phyloP scores from a whole-genome alignment of 1,140 invertebrate species.

The Elysia chlorotica region DNA sequence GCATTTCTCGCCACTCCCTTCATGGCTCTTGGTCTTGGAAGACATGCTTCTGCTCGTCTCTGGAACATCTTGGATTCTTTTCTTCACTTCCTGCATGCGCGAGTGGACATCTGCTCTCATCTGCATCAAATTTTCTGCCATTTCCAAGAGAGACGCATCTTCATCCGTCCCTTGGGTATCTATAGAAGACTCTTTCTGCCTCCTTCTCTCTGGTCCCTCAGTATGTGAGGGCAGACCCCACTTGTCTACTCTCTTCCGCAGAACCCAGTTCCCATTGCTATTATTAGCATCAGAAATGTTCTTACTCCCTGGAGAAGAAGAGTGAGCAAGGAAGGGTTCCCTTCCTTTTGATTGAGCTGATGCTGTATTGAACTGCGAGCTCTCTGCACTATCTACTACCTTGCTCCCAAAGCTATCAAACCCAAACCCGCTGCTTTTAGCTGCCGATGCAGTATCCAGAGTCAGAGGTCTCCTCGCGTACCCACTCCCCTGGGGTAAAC shows the following conservation, averaged over 20 bases:
- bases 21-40: background rate
- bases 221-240: background rate
- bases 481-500: background rate
- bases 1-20: background rate
- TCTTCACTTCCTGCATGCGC: constrained; percentile 16
- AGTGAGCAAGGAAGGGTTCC: background rate
- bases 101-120: constrained; percentile 33
- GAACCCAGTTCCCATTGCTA: background rate
- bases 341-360: background rate
- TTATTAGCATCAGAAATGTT: background rate
- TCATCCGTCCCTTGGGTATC: background rate
- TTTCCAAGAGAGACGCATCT: constrained; percentile 31
- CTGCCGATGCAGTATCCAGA: background rate
- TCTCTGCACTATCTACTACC: no score
- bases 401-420: background rate
- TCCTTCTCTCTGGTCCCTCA: background rate
- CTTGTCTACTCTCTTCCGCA: background rate
- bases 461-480: background rate
- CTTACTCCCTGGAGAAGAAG: background rate
- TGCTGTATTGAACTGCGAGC: no score
- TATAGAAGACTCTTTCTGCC: background rate
- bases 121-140: constrained; percentile 37
- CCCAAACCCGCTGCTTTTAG: background rate
- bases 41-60: background rate
- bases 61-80: background rate